Conservation (phyloP, 2,113 vertebrate genomes). For the Cheirogaleus medius region DNA sequence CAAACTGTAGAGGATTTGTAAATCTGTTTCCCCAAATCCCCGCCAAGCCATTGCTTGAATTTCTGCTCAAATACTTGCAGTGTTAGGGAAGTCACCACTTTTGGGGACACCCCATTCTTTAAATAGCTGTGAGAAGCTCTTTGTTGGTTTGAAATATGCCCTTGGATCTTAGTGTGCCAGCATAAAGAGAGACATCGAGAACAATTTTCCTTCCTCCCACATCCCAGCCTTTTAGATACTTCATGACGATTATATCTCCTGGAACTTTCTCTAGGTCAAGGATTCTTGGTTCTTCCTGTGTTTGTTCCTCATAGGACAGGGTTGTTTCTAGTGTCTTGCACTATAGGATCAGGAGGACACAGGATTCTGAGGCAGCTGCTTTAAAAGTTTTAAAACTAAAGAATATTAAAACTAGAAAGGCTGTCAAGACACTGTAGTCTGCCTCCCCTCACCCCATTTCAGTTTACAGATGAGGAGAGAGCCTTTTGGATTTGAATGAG, state of each 20-base stretch:
- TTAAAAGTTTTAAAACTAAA: conserved; percentile 44
- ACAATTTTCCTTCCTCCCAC: conserved; percentile 60
- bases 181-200: conserved; percentile 35
- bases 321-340: conserved; percentile 38
- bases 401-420: conserved; percentile 13
- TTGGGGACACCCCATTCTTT: conserved; percentile 39
- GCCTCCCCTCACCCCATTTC: background rate
- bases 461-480: conserved; percentile 35
- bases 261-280: conserved; percentile 3
- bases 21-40: conserved; percentile 32
- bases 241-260: background rate
- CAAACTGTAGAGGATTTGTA: conserved; percentile 37
- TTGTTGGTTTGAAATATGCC: conserved; percentile 52
- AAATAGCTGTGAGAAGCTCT: conserved; percentile 33
- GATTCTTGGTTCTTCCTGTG: conserved; percentile 28
- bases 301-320: conserved; percentile 7
- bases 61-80: conserved; percentile 38
- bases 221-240: conserved; percentile 7
- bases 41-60: conserved; percentile 47
- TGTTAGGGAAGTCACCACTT: conserved; percentile 20
- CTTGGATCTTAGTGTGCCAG: conserved; percentile 59
- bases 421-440: background rate
- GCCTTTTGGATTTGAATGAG: background rate
- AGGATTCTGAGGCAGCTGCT: background rate
- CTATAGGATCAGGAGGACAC: background rate